phyloP scores from a whole-genome alignment of 2,888 invertebrate genomes.

The Stenoptilia bipunctidactyla region DNA sequence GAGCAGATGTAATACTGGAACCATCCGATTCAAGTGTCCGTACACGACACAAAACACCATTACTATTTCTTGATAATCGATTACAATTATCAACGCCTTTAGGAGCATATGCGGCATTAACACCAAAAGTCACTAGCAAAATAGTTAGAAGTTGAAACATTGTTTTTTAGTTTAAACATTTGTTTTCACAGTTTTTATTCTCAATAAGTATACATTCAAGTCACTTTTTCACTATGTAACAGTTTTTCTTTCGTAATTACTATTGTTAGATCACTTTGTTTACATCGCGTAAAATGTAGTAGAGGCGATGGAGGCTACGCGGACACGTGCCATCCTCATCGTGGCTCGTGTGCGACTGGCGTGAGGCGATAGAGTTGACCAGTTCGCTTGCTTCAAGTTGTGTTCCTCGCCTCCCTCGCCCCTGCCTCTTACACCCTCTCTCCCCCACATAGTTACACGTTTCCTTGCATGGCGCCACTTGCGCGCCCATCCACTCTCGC shows the following conservation, averaged over 20 bases:
- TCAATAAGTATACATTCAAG: slow-evolving; percentile 18
- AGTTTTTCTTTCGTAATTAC: slow-evolving; percentile 29
- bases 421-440: slow-evolving; percentile 37
- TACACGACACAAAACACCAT: slow-evolving; percentile 75
- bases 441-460: slow-evolving; percentile 60
- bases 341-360: slow-evolving; percentile 55
- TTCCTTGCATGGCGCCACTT: slow-evolving; percentile 63
- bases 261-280: slow-evolving; percentile 43
- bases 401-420: slow-evolving; percentile 39
- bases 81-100: slow-evolving; percentile 53
- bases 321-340: slow-evolving; percentile 51
- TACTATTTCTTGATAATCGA: slow-evolving; percentile 52
- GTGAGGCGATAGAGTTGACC: slow-evolving; percentile 8
- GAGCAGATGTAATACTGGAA: slow-evolving; percentile 72
- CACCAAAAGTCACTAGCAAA: slow-evolving; percentile 65
- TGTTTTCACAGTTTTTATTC: slow-evolving; percentile 24
- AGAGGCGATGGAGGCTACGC: slow-evolving; percentile 37
- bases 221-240: slow-evolving; percentile 28
- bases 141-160: slow-evolving; percentile 65
- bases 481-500: slow-evolving; percentile 51
- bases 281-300: slow-evolving; percentile 54
- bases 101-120: slow-evolving; percentile 53
- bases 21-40: slow-evolving; percentile 78
- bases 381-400: neutral
- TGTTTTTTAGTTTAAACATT: slow-evolving; percentile 49